These are phyloP conservation scores for Antitype chi DNA, from an alignment of 2,888 invertebrate species.

Conservation along the genomic window DNA sequence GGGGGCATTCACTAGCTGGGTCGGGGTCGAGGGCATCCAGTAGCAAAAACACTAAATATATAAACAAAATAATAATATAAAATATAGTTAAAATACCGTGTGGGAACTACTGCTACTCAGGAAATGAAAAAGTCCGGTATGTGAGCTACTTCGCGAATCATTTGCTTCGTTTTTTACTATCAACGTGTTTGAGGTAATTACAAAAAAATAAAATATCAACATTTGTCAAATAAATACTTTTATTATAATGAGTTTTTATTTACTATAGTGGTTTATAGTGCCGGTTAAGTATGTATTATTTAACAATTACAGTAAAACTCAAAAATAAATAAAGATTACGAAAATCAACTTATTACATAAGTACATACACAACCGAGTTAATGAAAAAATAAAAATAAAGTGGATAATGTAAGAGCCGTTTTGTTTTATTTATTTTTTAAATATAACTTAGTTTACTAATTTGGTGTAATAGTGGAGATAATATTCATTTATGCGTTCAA, in stretches of 20 bases:
- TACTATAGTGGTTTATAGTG: slow-evolving; percentile 84
- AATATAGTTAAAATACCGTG: slow-evolving; percentile 80
- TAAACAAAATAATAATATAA: slow-evolving; percentile 76
- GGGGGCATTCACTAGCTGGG: slow-evolving; percentile 89
- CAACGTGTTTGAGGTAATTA: slow-evolving; percentile 70
- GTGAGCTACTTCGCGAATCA: slow-evolving; percentile 85
- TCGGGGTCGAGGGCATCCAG: slow-evolving; percentile 88
- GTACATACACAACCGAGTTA: slow-evolving; percentile 91
- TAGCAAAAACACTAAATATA: slow-evolving; percentile 84
- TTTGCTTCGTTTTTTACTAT: slow-evolving; percentile 50
- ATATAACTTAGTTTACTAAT: slow-evolving; percentile 76
- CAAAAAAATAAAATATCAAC: slow-evolving; percentile 85
- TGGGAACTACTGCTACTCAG: slow-evolving; percentile 84
- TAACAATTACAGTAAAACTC: slow-evolving; percentile 88
- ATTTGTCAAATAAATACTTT: slow-evolving; percentile 87
- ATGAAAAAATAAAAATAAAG: slow-evolving; percentile 80
- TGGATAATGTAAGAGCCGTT: slow-evolving; percentile 77
- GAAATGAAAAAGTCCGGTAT: slow-evolving; percentile 84
- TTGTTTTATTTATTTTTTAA: slow-evolving; percentile 72
- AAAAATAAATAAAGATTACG: slow-evolving; percentile 83
- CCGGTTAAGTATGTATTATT: slow-evolving; percentile 89
- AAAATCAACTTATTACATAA: slow-evolving; percentile 87
- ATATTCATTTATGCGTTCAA: slow-evolving; percentile 75
- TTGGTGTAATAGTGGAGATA: slow-evolving; percentile 87
- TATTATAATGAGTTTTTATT: slow-evolving; percentile 87